Base-by-base conservation (phyloP, 2,797 vertebrate genomes). In the Diplodus sargus region DNA sequence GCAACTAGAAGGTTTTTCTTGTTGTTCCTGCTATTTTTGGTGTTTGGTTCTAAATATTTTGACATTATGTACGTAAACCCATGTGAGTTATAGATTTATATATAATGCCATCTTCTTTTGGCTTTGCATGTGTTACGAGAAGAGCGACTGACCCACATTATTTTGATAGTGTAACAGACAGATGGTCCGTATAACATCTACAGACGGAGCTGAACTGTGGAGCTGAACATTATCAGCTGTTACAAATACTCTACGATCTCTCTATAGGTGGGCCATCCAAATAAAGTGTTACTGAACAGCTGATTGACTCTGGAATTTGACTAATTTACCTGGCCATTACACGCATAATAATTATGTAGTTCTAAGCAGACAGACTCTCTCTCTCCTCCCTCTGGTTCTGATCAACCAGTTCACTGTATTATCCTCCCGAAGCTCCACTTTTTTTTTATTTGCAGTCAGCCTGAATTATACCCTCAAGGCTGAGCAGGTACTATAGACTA, bases 401-500 rank as follows among this genome's bases (percentile, higher is more conserved):
- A 70, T 74, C 73, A 61, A 63, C 42, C 30, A n/a, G 11, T 23
- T 81, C 39, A 64, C 61, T 70, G 3, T 58, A 61, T 73, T 69
- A 68, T 57, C 54, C 39, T 57, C 62, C 23, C 56, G 18, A 22
- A 66, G 62, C 60, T 64, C 48, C 43, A 10, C 30, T 48, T 64
- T 72, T 60, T 28, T 28, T 58, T 70, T 67, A 67, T 78, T 70
- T 60, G 60, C 57, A 82, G 56, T 70, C 70, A 66, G 60, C 63
- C 34, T 79, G 65, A 77, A 79, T 74, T 73, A 75, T 22, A 67
- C 59, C 42, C 68, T 83, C 52, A 70, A 73, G 66, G 65, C 84
- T 67, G 51, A 79, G 58, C n/a, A 23, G 73, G 45, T 56, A 66
- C 76, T 82, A 54, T 48, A 65, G 71, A 75, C 73, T 70, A 30